phyloP scores from a whole-genome alignment of 2,888 invertebrate genomes.

The Cerceris rybyensis region DNA sequence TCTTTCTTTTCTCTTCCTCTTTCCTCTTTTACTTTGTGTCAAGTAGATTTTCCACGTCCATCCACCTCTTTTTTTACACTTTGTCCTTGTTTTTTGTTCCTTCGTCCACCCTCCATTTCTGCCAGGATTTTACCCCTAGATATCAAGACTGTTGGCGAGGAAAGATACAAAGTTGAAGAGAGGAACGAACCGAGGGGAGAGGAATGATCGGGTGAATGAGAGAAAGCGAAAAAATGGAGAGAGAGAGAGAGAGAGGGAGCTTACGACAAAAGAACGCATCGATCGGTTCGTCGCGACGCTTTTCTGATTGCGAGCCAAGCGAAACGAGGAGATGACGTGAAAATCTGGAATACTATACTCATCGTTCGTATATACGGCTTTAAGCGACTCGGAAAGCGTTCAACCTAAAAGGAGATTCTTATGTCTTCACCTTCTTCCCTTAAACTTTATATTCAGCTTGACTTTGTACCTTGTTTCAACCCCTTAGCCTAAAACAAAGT shows the following conservation, averaged over 20 bases:
- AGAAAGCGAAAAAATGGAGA: constrained; percentile 27
- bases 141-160: neutral
- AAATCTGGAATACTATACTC: constrained; percentile 32
- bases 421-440: neutral
- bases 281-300: constrained; percentile 62
- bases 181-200: neutral
- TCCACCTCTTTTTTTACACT: neutral
- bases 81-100: constrained; percentile 11
- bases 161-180: neutral
- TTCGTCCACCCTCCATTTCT: constrained; percentile 1
- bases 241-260: constrained; percentile 41
- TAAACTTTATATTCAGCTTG: neutral
- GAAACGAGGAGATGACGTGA: constrained; percentile 44
- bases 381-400: constrained; percentile 19
- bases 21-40: too few relatives aligned
- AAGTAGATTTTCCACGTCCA: neutral
- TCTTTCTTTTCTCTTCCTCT: too few relatives aligned
- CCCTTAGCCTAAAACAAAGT: too few relatives aligned
- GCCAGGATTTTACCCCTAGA: neutral
- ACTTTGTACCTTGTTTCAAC: neutral
- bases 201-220: constrained; percentile 16
- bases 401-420: neutral
- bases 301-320: constrained; percentile 61
- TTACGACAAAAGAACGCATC: constrained; percentile 61
- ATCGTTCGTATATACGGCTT: constrained; percentile 26